Percentiles rank a stretch among this genome's conserved stretches.
Conservation (phyloP, 2,797 vertebrate species). For the Sciurus carolinensis region DNA sequence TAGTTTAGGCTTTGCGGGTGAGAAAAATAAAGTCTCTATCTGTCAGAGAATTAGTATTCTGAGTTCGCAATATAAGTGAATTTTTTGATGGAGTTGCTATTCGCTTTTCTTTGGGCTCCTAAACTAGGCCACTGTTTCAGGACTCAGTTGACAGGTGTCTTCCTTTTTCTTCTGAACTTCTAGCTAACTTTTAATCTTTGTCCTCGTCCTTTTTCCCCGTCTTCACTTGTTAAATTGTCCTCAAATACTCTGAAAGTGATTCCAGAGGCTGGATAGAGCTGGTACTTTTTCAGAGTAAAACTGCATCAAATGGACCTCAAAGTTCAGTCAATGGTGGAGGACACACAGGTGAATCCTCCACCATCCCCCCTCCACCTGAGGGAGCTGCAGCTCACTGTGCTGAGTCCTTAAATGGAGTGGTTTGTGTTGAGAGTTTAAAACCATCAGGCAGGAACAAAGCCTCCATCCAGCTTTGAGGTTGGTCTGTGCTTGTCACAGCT, state of each 20-base stretch:
- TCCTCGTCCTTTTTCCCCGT: neutral
- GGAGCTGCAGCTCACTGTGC: fast-evolving
- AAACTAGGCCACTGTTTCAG: neutral
- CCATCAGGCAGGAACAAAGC: neutral
- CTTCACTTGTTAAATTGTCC: neutral
- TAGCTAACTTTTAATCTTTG: neutral
- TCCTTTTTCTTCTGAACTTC: neutral
- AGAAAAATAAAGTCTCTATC: neutral
- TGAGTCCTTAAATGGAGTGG: neutral
- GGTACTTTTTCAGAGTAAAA: neutral
- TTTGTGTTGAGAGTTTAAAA: neutral
- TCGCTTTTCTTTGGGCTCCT: neutral
- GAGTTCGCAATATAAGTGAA: neutral
- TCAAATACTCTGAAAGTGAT: neutral
- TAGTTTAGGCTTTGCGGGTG: neutral
- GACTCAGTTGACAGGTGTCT: neutral
- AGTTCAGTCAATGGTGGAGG: too few relatives aligned
- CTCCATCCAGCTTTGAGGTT: neutral
- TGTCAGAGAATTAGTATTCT: neutral
- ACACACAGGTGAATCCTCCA: too few relatives aligned
- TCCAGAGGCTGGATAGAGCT: neutral
- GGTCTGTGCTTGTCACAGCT: neutral
- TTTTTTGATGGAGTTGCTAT: neutral
- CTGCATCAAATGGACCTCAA: neutral
- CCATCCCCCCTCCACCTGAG: neutral